phyloP scores from a whole-genome alignment of 53 echinoderm and acorn worm genomes.

The Holothuria scabra region DNA sequence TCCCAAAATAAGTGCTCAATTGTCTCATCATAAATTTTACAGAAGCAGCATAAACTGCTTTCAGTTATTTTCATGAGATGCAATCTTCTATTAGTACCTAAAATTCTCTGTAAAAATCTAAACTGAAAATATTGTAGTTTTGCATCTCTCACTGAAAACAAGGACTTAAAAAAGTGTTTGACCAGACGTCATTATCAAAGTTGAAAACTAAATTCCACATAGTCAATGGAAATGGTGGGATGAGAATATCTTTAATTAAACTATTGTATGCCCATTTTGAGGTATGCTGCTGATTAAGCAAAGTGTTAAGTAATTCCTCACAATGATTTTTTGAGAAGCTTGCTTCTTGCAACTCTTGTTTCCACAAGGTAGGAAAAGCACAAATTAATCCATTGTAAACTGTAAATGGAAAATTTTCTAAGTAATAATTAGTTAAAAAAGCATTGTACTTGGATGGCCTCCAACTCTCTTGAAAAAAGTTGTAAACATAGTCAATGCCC shows the following conservation, averaged over 20 bases:
- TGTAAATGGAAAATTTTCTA: not conserved
- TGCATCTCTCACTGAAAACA: not conserved
- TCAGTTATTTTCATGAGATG: not conserved
- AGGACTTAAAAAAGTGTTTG: not conserved
- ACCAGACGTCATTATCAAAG: not conserved
- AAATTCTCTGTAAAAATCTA: conserved; percentile 1
- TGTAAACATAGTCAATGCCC: not conserved
- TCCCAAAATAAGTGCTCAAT: too few relatives aligned
- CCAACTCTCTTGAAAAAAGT: not conserved
- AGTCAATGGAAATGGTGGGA: not conserved
- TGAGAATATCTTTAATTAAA: not conserved
- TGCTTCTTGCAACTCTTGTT: not conserved
- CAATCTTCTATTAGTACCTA: not conserved
- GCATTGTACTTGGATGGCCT: not conserved
- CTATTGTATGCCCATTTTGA: not conserved
- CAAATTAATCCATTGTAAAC: not conserved
- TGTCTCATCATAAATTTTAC: too few relatives aligned
- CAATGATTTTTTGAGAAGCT: not conserved
- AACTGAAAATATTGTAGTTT: not conserved
- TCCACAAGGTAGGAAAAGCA: not conserved
- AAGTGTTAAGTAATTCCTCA: not conserved
- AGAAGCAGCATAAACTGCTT: not conserved
- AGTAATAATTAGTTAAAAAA: not conserved
- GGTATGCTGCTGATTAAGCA: not conserved
- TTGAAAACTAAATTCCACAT: not conserved